Evolutionary conservation across 2,797 vertebrate species (phyloP).

Genomic region (Gallirallus australis): DNA sequence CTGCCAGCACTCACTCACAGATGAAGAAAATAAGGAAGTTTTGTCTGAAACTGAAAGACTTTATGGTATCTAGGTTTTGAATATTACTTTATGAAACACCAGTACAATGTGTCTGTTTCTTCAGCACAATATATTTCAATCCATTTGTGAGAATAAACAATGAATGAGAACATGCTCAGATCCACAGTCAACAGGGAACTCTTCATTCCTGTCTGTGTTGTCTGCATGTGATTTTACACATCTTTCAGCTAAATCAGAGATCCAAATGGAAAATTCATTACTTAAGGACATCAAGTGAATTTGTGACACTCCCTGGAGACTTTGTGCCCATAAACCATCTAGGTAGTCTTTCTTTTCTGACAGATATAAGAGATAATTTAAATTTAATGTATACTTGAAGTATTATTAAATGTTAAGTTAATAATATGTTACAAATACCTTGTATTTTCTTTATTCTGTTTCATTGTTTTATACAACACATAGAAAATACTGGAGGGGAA

Average conservation of each 20-base stretch:
- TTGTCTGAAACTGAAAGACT: not conserved
- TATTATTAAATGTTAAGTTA: constrained; percentile 61
- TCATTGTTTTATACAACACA: not conserved
- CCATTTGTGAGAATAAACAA: not conserved
- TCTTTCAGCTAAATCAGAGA: constrained; percentile 15
- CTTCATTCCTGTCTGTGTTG: not conserved
- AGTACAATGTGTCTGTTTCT: not conserved
- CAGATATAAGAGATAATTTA: constrained; percentile 57
- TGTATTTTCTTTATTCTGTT: not conserved
- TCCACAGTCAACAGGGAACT: not conserved
- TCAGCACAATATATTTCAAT: not conserved
- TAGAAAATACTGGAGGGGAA: not conserved
- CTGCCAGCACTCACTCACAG: not conserved
- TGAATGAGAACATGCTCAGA: not conserved
- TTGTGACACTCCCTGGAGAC: constrained; percentile 57
- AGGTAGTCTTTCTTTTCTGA: constrained; percentile 61
- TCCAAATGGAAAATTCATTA: constrained; percentile 51
- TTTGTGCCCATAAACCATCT: constrained; percentile 51
- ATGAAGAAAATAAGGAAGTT: not conserved
- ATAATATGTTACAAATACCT: constrained; percentile 21
- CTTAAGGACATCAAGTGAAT: constrained; percentile 53
- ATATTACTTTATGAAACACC: not conserved
- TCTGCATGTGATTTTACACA: not conserved
- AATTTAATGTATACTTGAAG: constrained; percentile 64
- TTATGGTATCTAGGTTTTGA: not conserved